Percentiles rank a stretch among this genome's conserved stretches.
These are phyloP conservation scores for Gymnogyps californianus DNA, from an alignment of 2,113 vertebrate species.

Conservation along the genomic window DNA sequence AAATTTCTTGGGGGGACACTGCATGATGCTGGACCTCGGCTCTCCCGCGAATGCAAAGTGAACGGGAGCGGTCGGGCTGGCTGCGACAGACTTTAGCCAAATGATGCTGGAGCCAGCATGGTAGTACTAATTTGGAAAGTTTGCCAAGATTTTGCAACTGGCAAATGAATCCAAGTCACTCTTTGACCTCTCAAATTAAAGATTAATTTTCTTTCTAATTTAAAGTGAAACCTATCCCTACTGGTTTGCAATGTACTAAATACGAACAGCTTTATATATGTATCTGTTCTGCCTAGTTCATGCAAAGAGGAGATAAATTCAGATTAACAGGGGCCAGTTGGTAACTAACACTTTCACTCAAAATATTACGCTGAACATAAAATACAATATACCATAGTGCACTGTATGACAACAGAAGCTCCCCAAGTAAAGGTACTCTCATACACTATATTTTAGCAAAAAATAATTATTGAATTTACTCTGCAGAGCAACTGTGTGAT, in stretches of 20 bases:
- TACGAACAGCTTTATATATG: accelerated
- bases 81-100: neutral
- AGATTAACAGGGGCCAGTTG: neutral
- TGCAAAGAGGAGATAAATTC: neutral
- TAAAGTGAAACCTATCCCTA: neutral
- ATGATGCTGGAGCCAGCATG: neutral
- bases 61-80: accelerated
- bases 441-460: neutral
- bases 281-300: neutral
- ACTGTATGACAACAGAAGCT: neutral
- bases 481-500: neutral
- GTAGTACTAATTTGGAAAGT: neutral
- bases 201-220: neutral
- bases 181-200: neutral
- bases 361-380: neutral
- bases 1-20: no score
- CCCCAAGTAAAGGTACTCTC: neutral
- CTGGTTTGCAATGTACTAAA: neutral
- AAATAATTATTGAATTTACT: neutral
- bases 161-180: neutral
- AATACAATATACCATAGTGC: accelerated
- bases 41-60: neutral
- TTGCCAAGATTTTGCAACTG: neutral
- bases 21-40: neutral
- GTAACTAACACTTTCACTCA: neutral